Conservation (phyloP, 2,113 vertebrate genomes). For the Lycaon pictus region DNA sequence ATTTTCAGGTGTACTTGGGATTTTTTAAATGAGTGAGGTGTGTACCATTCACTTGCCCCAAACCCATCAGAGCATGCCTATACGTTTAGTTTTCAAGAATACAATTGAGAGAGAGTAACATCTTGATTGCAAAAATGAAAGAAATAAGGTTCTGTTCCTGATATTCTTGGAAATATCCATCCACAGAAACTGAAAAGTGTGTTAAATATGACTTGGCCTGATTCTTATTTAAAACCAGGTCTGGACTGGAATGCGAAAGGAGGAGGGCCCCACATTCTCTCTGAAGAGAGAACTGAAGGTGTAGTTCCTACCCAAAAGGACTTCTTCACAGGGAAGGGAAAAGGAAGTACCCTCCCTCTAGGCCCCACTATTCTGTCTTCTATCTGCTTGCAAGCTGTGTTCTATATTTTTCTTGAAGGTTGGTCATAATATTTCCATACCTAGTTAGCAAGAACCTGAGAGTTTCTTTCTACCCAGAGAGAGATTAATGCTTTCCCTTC, state of each 20-base stretch:
- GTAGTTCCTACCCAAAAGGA: not conserved
- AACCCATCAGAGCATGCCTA: not conserved
- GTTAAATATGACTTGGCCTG: conserved; percentile 65
- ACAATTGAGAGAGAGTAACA: not conserved
- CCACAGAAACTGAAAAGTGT: conserved; percentile 47
- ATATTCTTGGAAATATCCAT: conserved; percentile 68
- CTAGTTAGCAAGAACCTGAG: not conserved
- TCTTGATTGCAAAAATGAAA: conserved; percentile 54
- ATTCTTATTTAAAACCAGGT: conserved; percentile 75
- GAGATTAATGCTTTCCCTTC: not conserved
- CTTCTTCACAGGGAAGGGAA: not conserved
- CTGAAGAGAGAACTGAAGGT: not conserved
- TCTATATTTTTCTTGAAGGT: conserved; percentile 14
- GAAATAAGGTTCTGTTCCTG: conserved; percentile 41
- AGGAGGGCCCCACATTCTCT: not conserved
- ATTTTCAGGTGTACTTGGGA: conserved; percentile 28
- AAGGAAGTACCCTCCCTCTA: not conserved
- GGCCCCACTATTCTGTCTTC: not conserved
- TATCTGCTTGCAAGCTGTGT: not conserved
- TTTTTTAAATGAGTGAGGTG: conserved; percentile 40
- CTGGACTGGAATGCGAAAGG: conserved; percentile 49
- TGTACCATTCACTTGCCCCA: not conserved
- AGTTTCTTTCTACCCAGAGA: not conserved
- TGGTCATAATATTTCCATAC: conserved; percentile 18
- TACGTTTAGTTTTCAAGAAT: conserved; percentile 19